phyloP scores from a whole-genome alignment of 2,888 invertebrate species.

The Drosophila longiperda region DNA sequence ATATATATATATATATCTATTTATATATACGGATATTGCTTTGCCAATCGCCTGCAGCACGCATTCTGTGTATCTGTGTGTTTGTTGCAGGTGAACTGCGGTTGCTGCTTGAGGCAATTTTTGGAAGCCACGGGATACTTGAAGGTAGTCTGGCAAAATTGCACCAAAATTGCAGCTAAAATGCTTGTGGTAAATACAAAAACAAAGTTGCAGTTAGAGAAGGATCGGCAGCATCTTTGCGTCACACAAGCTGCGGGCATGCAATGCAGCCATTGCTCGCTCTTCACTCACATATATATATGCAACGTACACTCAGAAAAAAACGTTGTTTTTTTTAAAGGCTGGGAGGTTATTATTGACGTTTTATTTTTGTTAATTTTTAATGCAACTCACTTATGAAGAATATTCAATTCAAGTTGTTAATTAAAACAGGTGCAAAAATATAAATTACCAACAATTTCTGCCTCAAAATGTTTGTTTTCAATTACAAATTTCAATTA shows the following conservation, averaged over 20 bases:
- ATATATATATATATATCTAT: not conserved
- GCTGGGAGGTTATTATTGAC: not conserved
- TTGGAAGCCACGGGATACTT: constrained; percentile 4
- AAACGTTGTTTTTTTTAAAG: no score
- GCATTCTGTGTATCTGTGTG: constrained; percentile 4
- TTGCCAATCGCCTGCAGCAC: constrained; percentile 2
- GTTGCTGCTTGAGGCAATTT: constrained; percentile 2
- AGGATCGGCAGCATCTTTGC: constrained; percentile 4
- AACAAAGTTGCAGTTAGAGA: constrained; percentile 15
- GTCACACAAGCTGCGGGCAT: constrained; percentile 3
- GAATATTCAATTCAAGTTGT: not conserved
- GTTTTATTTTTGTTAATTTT: not conserved
- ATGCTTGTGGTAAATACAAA: constrained; percentile 40
- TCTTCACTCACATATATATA: not conserved
- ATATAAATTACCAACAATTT: no score
- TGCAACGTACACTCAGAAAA: not conserved
- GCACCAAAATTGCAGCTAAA: constrained; percentile 18
- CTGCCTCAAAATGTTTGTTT: fast-evolving
- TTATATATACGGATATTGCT: constrained; percentile 42
- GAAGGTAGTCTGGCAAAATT: constrained; percentile 15
- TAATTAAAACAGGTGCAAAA: no score
- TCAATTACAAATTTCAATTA: not conserved
- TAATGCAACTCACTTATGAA: not conserved
- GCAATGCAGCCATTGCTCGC: constrained; percentile 18
- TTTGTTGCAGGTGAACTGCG: constrained; percentile 28